phyloP scores from a whole-genome alignment of 2,888 invertebrate genomes.

The Diloba caeruleocephala region DNA sequence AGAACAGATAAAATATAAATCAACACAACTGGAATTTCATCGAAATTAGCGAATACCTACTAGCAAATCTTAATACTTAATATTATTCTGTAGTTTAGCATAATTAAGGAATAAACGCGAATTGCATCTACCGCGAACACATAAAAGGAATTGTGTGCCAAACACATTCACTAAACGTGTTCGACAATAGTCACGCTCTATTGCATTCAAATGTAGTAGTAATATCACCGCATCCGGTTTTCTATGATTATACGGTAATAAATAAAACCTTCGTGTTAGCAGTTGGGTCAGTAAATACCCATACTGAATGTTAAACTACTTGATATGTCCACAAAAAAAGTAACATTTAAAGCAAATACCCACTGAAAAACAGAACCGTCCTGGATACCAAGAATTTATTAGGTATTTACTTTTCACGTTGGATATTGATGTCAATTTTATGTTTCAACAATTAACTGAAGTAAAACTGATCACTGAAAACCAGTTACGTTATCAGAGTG shows the following conservation, averaged over 20 bases:
- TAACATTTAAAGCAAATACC: constrained; percentile 18
- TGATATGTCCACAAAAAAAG: constrained; percentile 40
- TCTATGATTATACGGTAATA: constrained; percentile 61
- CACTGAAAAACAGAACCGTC: constrained; percentile 29
- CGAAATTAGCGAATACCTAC: too few species aligned
- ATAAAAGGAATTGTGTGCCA: constrained; percentile 26
- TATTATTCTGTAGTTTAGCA: neutral
- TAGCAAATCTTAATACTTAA: neutral
- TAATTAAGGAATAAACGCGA: constrained; percentile 6
- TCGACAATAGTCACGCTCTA: constrained; percentile 71
- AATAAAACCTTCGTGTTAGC: constrained; percentile 57
- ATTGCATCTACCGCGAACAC: constrained; percentile 4
- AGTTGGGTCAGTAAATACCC: constrained; percentile 50
- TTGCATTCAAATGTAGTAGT: constrained; percentile 73
- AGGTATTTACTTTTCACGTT: constrained; percentile 3
- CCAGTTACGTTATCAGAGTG: neutral
- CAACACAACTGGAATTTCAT: too few species aligned
- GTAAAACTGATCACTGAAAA: constrained; percentile 1
- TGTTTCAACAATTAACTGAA: neutral
- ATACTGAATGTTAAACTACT: constrained; percentile 53
- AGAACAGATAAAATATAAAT: too few species aligned
- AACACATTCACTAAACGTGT: constrained; percentile 53
- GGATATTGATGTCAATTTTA: constrained; percentile 4
- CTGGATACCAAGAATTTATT: constrained; percentile 22
- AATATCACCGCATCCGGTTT: constrained; percentile 74